Evolutionary conservation across 2,797 vertebrate genomes (phyloP).

Genomic region (Coreius guichenoti): DNA sequence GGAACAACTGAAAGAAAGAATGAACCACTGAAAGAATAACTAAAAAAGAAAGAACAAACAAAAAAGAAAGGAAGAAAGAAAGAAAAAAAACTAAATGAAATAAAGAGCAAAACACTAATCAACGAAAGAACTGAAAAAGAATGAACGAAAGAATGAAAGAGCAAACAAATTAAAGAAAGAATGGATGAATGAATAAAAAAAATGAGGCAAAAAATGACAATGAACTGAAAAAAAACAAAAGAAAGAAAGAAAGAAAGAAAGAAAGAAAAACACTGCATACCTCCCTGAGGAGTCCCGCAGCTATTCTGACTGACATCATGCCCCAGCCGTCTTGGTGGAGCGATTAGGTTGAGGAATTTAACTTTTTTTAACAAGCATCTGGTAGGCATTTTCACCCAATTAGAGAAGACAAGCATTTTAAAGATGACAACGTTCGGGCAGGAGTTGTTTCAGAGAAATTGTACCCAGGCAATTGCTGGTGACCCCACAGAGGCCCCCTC

Average conservation of each 20-base stretch:
- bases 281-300: neutral
- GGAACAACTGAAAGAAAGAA: constrained; percentile 7
- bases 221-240: constrained; percentile 41
- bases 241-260: constrained; percentile 59
- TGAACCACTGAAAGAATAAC: constrained; percentile 58
- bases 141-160: constrained; percentile 58
- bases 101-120: neutral
- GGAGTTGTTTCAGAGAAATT: constrained; percentile 82
- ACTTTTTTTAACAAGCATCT: constrained; percentile 81
- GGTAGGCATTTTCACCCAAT: constrained; percentile 86
- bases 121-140: constrained; percentile 42
- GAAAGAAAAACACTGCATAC: neutral
- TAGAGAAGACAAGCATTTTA: constrained; percentile 82
- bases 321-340: constrained; percentile 74
- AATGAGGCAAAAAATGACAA: too few relatives aligned
- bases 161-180: neutral
- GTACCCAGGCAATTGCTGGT: constrained; percentile 80
- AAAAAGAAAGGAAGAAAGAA: neutral
- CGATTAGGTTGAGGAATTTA: constrained; percentile 77
- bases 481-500: constrained; percentile 68
- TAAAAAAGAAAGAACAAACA: neutral
- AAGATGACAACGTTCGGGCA: constrained; percentile 81
- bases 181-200: neutral
- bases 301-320: constrained; percentile 74
- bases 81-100: neutral